phyloP scores from a whole-genome alignment of 2,888 invertebrate genomes.

The Dermolepida albohirtum region DNA sequence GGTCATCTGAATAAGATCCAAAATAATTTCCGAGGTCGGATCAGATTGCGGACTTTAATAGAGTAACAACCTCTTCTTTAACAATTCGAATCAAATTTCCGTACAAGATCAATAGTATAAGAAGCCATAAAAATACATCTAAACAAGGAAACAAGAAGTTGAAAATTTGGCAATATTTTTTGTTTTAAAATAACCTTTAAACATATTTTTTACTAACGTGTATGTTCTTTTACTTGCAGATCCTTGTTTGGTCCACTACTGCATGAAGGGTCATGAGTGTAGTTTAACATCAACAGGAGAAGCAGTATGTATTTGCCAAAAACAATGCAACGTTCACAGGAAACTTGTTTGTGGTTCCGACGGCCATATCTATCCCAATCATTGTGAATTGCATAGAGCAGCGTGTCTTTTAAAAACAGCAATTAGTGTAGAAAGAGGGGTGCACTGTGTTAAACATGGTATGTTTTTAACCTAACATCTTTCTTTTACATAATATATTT shows the following conservation, averaged over 20 bases:
- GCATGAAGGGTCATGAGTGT: conserved; percentile 76
- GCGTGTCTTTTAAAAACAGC: conserved; percentile 70
- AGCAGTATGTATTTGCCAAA: conserved; percentile 73
- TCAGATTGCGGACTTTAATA: no score
- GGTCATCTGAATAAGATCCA: no score
- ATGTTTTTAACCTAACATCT: conserved; percentile 38
- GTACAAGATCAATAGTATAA: no score
- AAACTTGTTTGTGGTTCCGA: conserved; percentile 76
- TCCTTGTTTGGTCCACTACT: conserved; percentile 74
- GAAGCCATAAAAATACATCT: no score
- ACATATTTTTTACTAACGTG: no score
- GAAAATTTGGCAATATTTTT: no score
- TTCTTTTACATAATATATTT: no score
- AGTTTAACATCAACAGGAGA: conserved; percentile 65
- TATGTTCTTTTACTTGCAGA: conserved; percentile 64
- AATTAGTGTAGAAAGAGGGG: conserved; percentile 69
- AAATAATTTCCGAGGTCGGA: no score
- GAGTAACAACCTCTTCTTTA: no score
- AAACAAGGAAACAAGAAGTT: no score
- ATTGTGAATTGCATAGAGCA: conserved; percentile 75
- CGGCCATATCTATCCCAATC: conserved; percentile 75
- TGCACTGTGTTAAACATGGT: conserved; percentile 67
- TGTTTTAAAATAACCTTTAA: no score
- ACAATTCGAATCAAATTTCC: no score
- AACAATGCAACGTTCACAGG: conserved; percentile 69